A percentile compares a stretch with the other conserved stretches of the same genome.
These are phyloP conservation scores for Stegodyphus mimosarum DNA, from an alignment of 1,140 invertebrate genomes.

Conservation along the genomic window DNA sequence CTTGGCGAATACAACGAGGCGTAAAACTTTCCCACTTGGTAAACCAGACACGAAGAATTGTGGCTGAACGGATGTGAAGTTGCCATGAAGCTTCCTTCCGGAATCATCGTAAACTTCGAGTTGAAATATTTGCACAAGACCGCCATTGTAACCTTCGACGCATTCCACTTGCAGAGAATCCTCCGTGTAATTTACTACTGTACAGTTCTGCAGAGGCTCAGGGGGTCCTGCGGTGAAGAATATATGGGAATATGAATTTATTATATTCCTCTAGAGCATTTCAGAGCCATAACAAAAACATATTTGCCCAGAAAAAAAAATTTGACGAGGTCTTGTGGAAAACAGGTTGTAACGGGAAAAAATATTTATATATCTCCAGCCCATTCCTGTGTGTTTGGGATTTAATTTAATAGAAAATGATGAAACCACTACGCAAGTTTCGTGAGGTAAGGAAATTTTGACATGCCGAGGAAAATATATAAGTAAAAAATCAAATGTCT, in stretches of 20 bases:
- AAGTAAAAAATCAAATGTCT: too few relatives aligned
- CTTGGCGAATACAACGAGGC: constrained; percentile 76
- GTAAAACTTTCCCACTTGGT: constrained; percentile 54
- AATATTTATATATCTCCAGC: too few relatives aligned
- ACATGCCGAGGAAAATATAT: too few relatives aligned
- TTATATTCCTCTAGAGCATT: too few relatives aligned
- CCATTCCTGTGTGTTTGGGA: too few relatives aligned
- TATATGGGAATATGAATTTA: background rate
- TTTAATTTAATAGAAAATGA: too few relatives aligned
- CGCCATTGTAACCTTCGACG: constrained; percentile 63
- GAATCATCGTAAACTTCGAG: constrained; percentile 62
- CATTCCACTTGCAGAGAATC: constrained; percentile 62
- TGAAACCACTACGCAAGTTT: too few relatives aligned
- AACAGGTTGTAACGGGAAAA: too few relatives aligned
- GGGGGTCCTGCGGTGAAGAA: constrained; percentile 72
- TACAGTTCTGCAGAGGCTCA: constrained; percentile 64
- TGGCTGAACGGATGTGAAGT: constrained; percentile 63
- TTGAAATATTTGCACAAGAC: constrained; percentile 61
- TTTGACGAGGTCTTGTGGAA: too few relatives aligned
- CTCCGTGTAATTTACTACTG: constrained; percentile 63
- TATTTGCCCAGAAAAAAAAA: too few relatives aligned
- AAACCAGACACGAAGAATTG: constrained; percentile 60
- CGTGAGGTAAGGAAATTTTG: too few relatives aligned
- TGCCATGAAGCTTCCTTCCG: constrained; percentile 40
- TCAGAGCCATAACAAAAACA: too few relatives aligned